These are phyloP conservation scores for Atta colombica DNA, from an alignment of 1,140 invertebrate genomes.

Conservation along the genomic window DNA sequence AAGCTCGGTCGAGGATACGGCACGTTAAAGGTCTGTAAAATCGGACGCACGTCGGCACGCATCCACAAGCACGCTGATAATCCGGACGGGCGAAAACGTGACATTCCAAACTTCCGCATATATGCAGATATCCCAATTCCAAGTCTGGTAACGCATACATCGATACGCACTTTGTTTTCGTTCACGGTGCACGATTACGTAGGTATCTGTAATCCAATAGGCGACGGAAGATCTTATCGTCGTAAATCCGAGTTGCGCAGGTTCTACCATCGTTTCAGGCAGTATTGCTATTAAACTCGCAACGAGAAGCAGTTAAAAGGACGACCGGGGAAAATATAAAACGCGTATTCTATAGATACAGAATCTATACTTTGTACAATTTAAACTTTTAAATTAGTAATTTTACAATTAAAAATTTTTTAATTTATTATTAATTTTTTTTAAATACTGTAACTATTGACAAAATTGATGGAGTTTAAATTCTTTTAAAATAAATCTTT, in stretches of 20 bases:
- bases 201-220: conserved; percentile 25
- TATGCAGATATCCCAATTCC: conserved; percentile 39
- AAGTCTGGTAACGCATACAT: conserved; percentile 8
- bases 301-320: conserved; percentile 8
- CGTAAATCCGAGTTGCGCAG: conserved; percentile 16
- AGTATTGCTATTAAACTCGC: neutral
- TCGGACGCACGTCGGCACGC: conserved; percentile 28
- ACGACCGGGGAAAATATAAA: conserved; percentile 5
- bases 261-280: conserved; percentile 3
- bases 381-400: neutral
- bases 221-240: neutral
- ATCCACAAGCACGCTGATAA: conserved; percentile 44
- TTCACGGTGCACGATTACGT: conserved; percentile 31
- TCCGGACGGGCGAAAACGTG: conserved; percentile 60
- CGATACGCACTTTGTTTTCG: conserved; percentile 27
- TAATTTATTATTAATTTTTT: neutral
- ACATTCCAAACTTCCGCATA: neutral
- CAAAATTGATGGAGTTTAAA: neutral
- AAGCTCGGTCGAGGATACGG: conserved; percentile 59
- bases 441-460: neutral
- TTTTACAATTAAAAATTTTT: neutral
- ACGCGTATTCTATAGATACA: neutral
- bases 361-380: neutral
- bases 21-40: conserved; percentile 60
- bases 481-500: neutral